Evolutionary conservation across 2,113 vertebrate species (phyloP).

Genomic region (Cepphus grylle): DNA sequence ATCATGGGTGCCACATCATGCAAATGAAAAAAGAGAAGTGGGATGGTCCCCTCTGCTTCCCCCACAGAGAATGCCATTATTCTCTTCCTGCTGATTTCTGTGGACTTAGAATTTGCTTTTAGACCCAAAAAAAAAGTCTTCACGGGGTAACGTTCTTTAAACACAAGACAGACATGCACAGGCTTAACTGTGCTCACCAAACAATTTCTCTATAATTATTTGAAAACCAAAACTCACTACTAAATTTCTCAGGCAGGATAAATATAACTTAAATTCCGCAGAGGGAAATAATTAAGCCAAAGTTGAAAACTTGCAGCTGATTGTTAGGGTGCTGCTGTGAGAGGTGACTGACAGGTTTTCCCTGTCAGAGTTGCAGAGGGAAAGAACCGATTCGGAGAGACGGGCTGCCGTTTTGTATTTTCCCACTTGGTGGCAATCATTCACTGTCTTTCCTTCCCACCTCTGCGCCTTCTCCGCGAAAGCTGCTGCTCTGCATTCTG

Average conservation of each 20-base stretch:
- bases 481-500: neutral
- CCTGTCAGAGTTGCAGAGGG: neutral
- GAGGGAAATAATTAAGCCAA: neutral
- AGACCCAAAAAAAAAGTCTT: neutral
- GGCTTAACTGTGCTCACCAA: neutral
- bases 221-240: neutral
- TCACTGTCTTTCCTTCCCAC: neutral
- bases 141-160: neutral
- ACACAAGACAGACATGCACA: neutral
- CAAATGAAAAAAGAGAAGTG: neutral
- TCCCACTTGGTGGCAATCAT: constrained; percentile 67
- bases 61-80: neutral
- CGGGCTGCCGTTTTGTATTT: neutral
- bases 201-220: neutral
- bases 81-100: neutral
- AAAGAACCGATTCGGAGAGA: neutral
- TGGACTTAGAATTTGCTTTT: neutral
- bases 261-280: neutral
- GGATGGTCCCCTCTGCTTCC: neutral
- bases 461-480: fast-evolving
- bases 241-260: neutral
- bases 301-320: neutral
- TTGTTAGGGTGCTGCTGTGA: neutral
- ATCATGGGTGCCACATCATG: neutral
- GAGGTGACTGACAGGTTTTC: neutral